Percentiles rank a stretch among this genome's conserved stretches.
Evolutionary conservation across 2,888 invertebrate genomes (phyloP).

Genomic region (Tetragnatha montana): DNA sequence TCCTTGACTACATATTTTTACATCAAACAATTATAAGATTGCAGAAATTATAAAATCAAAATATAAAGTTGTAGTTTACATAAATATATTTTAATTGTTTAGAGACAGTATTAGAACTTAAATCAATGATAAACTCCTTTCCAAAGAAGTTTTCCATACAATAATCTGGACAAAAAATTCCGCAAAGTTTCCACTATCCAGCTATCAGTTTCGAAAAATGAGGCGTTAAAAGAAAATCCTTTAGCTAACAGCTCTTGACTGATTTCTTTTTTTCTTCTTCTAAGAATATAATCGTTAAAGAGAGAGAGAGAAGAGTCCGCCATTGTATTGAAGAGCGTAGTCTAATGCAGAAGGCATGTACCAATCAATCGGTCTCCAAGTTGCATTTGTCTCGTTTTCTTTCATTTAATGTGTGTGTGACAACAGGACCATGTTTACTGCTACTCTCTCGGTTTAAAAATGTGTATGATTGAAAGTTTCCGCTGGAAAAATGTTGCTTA

Average conservation of each 20-base stretch:
- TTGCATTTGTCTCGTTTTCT: slow-evolving; percentile 23
- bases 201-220: neutral
- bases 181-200: no score
- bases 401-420: slow-evolving; percentile 2
- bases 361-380: slow-evolving; percentile 17
- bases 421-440: neutral
- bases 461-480: neutral
- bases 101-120: no score
- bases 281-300: neutral
- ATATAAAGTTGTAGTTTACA: no score
- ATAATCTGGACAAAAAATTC: no score
- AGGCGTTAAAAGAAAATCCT: neutral
- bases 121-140: no score
- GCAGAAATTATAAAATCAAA: no score
- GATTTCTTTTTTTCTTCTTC: neutral
- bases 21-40: no score
- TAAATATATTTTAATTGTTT: no score
- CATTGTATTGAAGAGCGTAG: neutral
- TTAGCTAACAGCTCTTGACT: neutral
- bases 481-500: no score
- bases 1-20: no score
- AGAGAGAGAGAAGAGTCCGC: neutral
- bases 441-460: neutral
- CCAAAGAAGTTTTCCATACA: no score
- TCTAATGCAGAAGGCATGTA: slow-evolving; percentile 32